Conservation (phyloP, 2,888 invertebrate genomes). For the Leptopilina drosophilae region DNA sequence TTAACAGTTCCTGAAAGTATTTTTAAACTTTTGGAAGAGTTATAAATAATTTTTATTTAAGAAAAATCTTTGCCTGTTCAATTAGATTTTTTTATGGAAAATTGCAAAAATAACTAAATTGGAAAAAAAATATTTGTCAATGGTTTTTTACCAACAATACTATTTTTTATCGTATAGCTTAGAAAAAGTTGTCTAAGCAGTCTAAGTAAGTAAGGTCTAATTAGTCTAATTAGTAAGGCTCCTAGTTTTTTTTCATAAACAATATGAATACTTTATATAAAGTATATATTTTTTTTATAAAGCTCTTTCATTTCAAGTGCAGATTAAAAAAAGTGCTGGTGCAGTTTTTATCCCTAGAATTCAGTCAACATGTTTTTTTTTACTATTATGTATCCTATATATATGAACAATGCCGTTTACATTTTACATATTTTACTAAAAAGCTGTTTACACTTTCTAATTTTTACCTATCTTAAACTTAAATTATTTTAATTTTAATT, state of each 20-base stretch:
- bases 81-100: background rate
- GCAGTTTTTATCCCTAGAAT: slow-evolving; percentile 75
- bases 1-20: too few species aligned
- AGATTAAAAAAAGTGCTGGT: slow-evolving; percentile 73
- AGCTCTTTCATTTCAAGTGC: slow-evolving; percentile 69
- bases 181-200: slow-evolving; percentile 55
- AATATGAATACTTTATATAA: slow-evolving; percentile 64
- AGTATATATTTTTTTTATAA: slow-evolving; percentile 68
- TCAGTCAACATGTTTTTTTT: slow-evolving; percentile 69
- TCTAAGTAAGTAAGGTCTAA: background rate
- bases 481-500: background rate
- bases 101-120: background rate
- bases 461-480: background rate
- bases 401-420: slow-evolving; percentile 6
- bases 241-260: slow-evolving; percentile 61
- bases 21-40: too few species aligned
- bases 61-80: background rate
- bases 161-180: slow-evolving; percentile 60
- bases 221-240: slow-evolving; percentile 66
- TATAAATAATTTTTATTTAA: slow-evolving; percentile 1
- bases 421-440: slow-evolving; percentile 18
- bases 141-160: slow-evolving; percentile 66
- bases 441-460: slow-evolving; percentile 2
- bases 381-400: background rate
- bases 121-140: slow-evolving; percentile 44